Evolutionary conservation across 1,140 invertebrate genomes (phyloP), one percentile per base, ranked within the genome.

Genomic region (Akabosia matsudoensis): DNA sequence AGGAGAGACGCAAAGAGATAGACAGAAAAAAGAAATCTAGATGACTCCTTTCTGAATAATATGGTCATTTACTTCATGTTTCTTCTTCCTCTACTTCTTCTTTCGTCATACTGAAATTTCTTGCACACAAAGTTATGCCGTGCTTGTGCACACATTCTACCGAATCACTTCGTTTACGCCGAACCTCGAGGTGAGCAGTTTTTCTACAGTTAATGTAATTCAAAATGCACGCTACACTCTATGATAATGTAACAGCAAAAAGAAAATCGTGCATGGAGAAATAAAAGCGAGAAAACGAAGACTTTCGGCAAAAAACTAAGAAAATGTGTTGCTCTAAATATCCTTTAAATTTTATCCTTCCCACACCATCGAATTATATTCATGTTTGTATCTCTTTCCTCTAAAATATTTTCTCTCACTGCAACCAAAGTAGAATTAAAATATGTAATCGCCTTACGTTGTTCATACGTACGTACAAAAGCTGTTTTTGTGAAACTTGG

Each of bases 41-140:
- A 56, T 22, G 54, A 56, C 54, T 56, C 54, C 54, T 56, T 22
- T 56, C 54, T 56, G 54, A 56, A 56, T 56, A 56, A 56, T 56
- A 56, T 56, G 54, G 54, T 56, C 54, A 56, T 56, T 56, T 56
- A 16, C 54, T 45, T 45, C 18, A 18, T 45, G 37, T 45, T n/a
- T n/a, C n/a, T n/a, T n/a, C n/a, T n/a, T n/a, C n/a, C n/a, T n/a
- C n/a, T n/a, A n/a, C n/a, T n/a, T n/a, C n/a, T n/a, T n/a, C n/a
- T n/a, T n/a, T n/a, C n/a, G n/a, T n/a, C n/a, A n/a, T n/a, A n/a
- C n/a, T n/a, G n/a, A n/a, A n/a, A n/a, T n/a, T n/a, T n/a, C n/a
- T n/a, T n/a, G n/a, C n/a, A n/a, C n/a, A n/a, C n/a, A n/a, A n/a
- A n/a, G n/a, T n/a, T n/a, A n/a, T n/a, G n/a, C n/a, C n/a, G n/a